Base-by-base conservation (phyloP, 2,888 invertebrate genomes). In the Glaucopsyche alexis region DNA sequence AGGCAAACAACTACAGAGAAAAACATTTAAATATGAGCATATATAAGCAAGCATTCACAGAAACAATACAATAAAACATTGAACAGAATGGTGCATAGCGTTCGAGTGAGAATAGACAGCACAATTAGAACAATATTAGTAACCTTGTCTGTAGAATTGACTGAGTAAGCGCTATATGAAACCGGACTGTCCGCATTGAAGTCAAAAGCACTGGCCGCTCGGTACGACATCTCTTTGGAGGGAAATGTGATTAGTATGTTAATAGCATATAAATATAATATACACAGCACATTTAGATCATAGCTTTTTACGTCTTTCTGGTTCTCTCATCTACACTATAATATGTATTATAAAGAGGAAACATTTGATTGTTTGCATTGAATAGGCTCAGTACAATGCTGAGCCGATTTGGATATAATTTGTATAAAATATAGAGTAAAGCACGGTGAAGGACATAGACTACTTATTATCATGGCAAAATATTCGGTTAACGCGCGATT, bases 81-180 rank as follows among this genome's bases (percentile, higher is more conserved):
- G 4, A 60, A 7, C 29, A 60, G 4, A 47, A 13, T 29, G 29
- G 60, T 60, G 60, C 38, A 60, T 60, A 29, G 29, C 29, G 14
- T 60, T 29, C 13, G 60, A 38, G 60, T 60, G 60, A 60, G 9
- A 11, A 55, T 5, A 55, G 29, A 60, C 60, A 29, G 7, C 60
- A 60, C 60, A 60, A 60, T 14, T 38, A 60, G 29, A 38, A 73
- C 14, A 72, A 73, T 82, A 87, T 92, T 91, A 91, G 90, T 91
- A 88, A 93, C 93, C 93, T 93, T 93, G 76, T 91, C 91, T 79
- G 91, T 91, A 7, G 88, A 85, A 84, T 90, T 87, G 85, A 91
- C 89, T 72, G 93, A 92, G 84, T 85, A 90, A 78, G 90, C 90
- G 84, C 91, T 92, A 87, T 87, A 90, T 72, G 91, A 90, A 75